phyloP scores from a whole-genome alignment of 2,113 vertebrate species.

The Rhynchomys soricoides region DNA sequence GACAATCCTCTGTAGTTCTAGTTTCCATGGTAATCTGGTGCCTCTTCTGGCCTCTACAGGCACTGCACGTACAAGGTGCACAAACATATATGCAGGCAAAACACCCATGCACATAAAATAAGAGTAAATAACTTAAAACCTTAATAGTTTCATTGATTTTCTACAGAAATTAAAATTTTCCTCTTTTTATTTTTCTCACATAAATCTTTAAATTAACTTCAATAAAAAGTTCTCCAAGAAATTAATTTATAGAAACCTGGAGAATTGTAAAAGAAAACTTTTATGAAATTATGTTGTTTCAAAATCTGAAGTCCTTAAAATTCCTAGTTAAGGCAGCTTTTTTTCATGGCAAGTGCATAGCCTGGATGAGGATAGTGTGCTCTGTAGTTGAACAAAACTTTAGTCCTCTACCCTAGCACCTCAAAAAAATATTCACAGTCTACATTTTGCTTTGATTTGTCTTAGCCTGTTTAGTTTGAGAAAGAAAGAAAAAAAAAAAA shows the following conservation, averaged over 20 bases:
- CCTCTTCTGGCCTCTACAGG: neutral
- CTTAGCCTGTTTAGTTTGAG: slow-evolving; percentile 14
- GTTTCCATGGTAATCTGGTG: neutral
- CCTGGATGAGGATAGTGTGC: neutral
- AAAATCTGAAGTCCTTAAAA: neutral
- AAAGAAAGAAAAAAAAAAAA: neutral
- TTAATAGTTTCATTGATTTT: neutral
- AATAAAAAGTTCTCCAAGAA: neutral
- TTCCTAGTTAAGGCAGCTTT: neutral
- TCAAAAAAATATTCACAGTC: neutral
- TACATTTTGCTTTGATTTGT: neutral
- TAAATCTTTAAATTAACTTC: neutral
- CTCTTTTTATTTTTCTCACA: neutral
- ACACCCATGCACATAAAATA: neutral
- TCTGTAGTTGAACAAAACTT: neutral
- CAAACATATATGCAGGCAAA: neutral
- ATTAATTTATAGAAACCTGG: neutral
- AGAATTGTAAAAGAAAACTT: slow-evolving; percentile 29
- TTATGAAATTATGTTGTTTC: neutral
- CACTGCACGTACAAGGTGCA: rapidly evolving
- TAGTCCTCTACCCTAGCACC: neutral
- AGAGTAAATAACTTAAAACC: neutral
- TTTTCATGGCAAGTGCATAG: neutral
- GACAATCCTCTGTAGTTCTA: neutral
- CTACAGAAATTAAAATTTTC: neutral